Conservation (phyloP, 1,140 invertebrate species). For the Aphis craccivora region DNA sequence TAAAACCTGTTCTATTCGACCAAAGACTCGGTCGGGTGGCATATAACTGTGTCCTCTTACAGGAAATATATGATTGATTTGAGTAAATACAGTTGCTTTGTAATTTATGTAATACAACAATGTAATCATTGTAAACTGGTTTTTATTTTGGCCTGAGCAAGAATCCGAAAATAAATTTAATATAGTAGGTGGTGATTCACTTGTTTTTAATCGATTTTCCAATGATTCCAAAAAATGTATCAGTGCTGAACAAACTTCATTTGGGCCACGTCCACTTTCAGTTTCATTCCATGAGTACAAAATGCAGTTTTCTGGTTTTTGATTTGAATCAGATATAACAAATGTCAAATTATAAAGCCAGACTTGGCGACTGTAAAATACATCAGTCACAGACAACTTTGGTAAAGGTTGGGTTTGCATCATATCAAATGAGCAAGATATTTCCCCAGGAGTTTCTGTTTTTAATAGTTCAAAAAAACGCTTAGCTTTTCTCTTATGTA, state of each 20-base stretch:
- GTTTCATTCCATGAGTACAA: no score
- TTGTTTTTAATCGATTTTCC: background rate
- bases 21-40: background rate
- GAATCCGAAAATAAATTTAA: background rate
- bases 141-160: background rate
- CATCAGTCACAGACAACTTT: no score
- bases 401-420: conserved; percentile 54
- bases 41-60: background rate
- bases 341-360: no score
- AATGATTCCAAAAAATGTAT: background rate
- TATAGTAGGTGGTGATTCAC: background rate
- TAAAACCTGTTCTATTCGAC: conserved; percentile 57
- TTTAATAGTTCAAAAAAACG: conserved; percentile 32
- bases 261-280: no score
- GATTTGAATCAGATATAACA: no score
- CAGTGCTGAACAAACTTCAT: background rate
- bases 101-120: background rate
- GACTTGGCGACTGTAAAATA: no score
- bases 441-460: background rate
- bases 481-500: conserved; percentile 26
- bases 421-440: conserved; percentile 58
- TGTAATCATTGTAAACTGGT: background rate
- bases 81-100: background rate
- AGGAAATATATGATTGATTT: background rate
- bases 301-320: no score